Evolutionary conservation across 2,113 vertebrate genomes (phyloP), one percentile per base, ranked within the genome.

Genomic region (Suncus etruscus): DNA sequence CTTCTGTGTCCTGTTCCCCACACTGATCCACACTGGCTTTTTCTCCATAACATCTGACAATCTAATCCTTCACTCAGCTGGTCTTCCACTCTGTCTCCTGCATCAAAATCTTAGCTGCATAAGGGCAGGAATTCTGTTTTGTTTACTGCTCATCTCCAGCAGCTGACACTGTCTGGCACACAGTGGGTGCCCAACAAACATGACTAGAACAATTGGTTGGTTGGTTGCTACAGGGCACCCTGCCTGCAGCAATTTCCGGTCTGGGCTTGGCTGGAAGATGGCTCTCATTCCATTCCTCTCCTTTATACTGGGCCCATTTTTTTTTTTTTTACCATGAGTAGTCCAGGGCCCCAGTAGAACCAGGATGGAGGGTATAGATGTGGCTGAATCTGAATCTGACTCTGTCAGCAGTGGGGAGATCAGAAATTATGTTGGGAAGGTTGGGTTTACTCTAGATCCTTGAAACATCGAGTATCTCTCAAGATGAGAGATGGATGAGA

Each of bases 281-380:
- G 39, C 39, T 39, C 39, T 39, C 39, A 39, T 39, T 39, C 39
- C 11, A n/a, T 8, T 29, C 14, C 31, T 75, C 9, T 54, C 2
- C 29, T 22, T 61, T 11, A n/a, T 11, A 39, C 48, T 39, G 27
- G 25, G 45, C 12, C 39, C 10, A n/a, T 77, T 48, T 91, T 51
- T 24, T 3, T 32, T n/a, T n/a, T n/a, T n/a, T n/a, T n/a, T n/a
- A n/a, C 8, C n/a, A 4, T 1, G 1, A 4, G 29, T 70, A 18
- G 11, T 72, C 31, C n/a, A 31, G 90, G 47, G 16, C 18, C 27
- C 58, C 45, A 58, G 11, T 77, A 32, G 31, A 68, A 29, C 15
- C 31, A 5, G 27, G 22, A 48, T 25, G 58, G 73, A 78, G 20
- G 50, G 45, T 32, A 27, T 69, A 51, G 25, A 31, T 25, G 2